A percentile compares a stretch with the other conserved stretches of the same genome.
These are phyloP conservation scores for Atethmia centrago DNA, from an alignment of 2,888 invertebrate genomes.

Conservation along the genomic window DNA sequence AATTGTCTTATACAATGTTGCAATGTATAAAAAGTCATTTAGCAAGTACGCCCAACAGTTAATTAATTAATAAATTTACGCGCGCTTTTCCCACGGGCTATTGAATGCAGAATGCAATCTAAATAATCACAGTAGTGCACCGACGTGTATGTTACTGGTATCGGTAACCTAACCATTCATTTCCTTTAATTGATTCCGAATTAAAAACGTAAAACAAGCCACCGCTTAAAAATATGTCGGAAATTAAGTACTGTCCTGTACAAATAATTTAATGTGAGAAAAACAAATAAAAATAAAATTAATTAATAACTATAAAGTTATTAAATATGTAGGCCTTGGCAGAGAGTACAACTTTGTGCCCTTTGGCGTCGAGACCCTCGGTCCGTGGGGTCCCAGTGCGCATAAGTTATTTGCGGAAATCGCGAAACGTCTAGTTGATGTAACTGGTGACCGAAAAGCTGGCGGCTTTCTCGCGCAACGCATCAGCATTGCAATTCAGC, in stretches of 20 bases:
- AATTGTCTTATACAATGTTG: not conserved
- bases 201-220: too few relatives aligned
- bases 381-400: too few relatives aligned
- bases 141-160: not conserved
- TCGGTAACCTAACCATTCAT: not conserved
- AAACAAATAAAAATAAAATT: too few relatives aligned
- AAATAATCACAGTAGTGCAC: not conserved
- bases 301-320: too few relatives aligned
- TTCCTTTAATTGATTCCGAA: not conserved
- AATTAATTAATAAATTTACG: not conserved
- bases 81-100: constrained; percentile 40
- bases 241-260: not conserved
- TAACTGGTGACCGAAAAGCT: too few relatives aligned
- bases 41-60: not conserved
- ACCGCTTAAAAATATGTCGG: not conserved
- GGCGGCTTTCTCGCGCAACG: too few relatives aligned
- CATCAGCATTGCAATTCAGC: too few relatives aligned
- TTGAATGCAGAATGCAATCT: constrained; percentile 33
- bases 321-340: too few relatives aligned
- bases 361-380: too few relatives aligned
- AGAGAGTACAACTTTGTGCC: too few relatives aligned
- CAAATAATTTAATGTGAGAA: not conserved
- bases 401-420: too few relatives aligned
- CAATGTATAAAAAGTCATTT: not conserved
- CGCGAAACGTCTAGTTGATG: too few relatives aligned